Base-by-base conservation (phyloP, 2,797 vertebrate species). In the Mycteria americana region DNA sequence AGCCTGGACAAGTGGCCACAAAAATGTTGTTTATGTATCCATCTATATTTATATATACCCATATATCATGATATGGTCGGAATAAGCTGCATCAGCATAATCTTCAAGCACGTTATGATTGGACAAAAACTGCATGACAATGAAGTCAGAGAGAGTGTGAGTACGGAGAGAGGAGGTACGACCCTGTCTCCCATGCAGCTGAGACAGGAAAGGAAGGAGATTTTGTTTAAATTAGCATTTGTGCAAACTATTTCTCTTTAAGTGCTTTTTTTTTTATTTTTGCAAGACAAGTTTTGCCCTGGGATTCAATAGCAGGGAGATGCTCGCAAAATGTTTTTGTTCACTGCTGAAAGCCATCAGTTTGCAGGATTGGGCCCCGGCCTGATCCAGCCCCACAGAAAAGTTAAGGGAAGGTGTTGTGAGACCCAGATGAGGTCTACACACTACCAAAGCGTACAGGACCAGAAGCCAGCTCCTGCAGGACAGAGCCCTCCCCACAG, bases 81-180 rank as follows among this genome's bases (percentile, higher is more conserved):
- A 85, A 88, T 25, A 18, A 39, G 50, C 86, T 74, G 79, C 85
- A 67, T 14, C 95, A 95, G 92, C 92, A 95, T 31, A 85, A 69
- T 37, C 50, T 77, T 62, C 62, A 27, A 75, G 85, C 80, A 90
- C 31, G 3, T 7, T 10, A 83, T 3, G 54, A 80, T 6, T 75
- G 90, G 90, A 16, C 73, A 73, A 88, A 67, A 80, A 11, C 75
- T 62, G 88, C 25, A 23, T 13, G 60, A 43, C 50, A 59, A 80
- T 35, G 72, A 63, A 95, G 75, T 35, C 53, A 3, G 70, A 37
- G 35, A 56, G 77, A 35, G 50, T 7, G 76, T 9, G 51, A 89
- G 75, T 5, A 13, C 1, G 3, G 85, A 14, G n/a, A 45, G 18
- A 27, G 63, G 37, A 72, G 83, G 25, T 18, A 68, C 6, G 12